phyloP scores from a whole-genome alignment of 92 coral and sea anemone species.

The Paramuricea clavata region DNA sequence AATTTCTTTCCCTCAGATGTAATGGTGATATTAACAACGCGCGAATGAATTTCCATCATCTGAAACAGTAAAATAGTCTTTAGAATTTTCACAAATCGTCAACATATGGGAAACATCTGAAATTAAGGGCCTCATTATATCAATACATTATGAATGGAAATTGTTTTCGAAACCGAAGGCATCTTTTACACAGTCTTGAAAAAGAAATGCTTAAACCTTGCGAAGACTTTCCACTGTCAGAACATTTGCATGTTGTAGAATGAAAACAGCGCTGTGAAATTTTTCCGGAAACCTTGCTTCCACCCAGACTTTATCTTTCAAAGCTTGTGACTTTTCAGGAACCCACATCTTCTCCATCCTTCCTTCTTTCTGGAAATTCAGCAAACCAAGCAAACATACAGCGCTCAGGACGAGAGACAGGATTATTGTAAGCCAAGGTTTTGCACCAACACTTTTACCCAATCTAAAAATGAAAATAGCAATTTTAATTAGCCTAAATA shows the following conservation, averaged over 20 bases:
- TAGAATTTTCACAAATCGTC: background rate
- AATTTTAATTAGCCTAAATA: too few species aligned
- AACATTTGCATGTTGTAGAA: slow-evolving; percentile 66
- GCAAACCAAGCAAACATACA: slow-evolving; percentile 74
- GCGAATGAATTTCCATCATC: slow-evolving; percentile 41
- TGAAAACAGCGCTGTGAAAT: slow-evolving; percentile 54
- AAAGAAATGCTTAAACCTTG: slow-evolving; percentile 47
- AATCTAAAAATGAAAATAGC: slow-evolving; percentile 72
- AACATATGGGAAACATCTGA: too few species aligned
- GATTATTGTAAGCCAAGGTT: slow-evolving; percentile 83
- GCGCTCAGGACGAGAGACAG: slow-evolving; percentile 69
- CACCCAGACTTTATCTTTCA: slow-evolving; percentile 82
- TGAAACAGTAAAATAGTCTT: background rate
- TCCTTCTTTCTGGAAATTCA: slow-evolving; percentile 78
- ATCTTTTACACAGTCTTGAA: background rate
- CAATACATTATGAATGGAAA: too few species aligned
- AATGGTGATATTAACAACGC: slow-evolving; percentile 26
- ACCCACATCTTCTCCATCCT: slow-evolving; percentile 85
- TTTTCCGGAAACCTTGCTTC: slow-evolving; percentile 75
- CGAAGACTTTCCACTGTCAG: slow-evolving; percentile 64
- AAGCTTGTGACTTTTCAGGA: slow-evolving; percentile 77
- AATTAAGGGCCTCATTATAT: too few species aligned
- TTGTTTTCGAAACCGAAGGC: too few species aligned
- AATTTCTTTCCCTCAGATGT: slow-evolving; percentile 14
- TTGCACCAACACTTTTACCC: slow-evolving; percentile 81